These are phyloP conservation scores for Magallana ariakensis DNA, from an alignment of 1,140 invertebrate species.

Conservation along the genomic window DNA sequence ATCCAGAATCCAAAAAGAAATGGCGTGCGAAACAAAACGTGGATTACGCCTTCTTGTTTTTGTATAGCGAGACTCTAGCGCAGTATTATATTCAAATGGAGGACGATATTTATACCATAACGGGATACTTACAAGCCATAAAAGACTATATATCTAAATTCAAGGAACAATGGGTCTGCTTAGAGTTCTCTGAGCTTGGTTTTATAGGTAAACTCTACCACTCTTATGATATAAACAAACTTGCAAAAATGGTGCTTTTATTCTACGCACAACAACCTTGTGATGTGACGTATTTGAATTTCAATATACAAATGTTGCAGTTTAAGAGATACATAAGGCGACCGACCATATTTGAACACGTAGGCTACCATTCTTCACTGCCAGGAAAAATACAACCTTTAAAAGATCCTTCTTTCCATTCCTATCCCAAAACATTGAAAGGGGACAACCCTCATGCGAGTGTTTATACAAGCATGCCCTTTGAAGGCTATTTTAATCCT, in stretches of 20 bases:
- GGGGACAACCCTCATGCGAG: conserved; percentile 60
- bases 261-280: conserved; percentile 77
- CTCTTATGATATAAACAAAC: conserved; percentile 67
- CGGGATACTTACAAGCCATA: conserved; percentile 67
- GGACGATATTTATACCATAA: conserved; percentile 74
- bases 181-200: conserved; percentile 76
- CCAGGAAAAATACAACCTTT: conserved; percentile 97
- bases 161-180: conserved; percentile 68
- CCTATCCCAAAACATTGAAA: conserved; percentile 50
- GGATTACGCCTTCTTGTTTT: conserved; percentile 75
- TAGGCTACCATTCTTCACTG: conserved; percentile 72
- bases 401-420: conserved; percentile 82
- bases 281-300: conserved; percentile 74
- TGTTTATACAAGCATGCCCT: conserved; percentile 53
- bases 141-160: conserved; percentile 67
- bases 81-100: conserved; percentile 76
- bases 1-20: conserved; percentile 66
- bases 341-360: conserved; percentile 76
- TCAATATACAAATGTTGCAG: conserved; percentile 68
- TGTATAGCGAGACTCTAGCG: conserved; percentile 69
- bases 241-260: conserved; percentile 71
- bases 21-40: conserved; percentile 77
- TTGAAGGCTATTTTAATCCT: conserved; percentile 45
- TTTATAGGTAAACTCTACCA: conserved; percentile 73
- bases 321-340: conserved; percentile 53